Percentiles rank a stretch among this genome's conserved stretches.
Evolutionary conservation across 2,888 invertebrate genomes (phyloP).

Genomic region (Acanthococcus lagerstroemiae): DNA sequence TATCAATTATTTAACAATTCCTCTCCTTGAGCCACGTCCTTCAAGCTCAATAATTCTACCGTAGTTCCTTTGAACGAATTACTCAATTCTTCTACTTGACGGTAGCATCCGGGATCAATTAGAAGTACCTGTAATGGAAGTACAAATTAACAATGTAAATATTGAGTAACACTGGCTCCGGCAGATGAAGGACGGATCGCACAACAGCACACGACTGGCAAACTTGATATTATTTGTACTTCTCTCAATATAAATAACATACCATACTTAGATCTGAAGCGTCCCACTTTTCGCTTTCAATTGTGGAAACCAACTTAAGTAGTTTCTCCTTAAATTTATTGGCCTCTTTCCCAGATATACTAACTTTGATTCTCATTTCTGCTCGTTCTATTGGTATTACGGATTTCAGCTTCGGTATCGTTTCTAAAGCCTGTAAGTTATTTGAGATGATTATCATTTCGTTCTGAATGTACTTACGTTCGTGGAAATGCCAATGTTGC

Average conservation of each 20-base stretch:
- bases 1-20: too few species aligned
- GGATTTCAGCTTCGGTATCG: constrained; percentile 72
- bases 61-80: constrained; percentile 69
- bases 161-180: too few species aligned
- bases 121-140: constrained; percentile 44
- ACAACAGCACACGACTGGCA: too few species aligned
- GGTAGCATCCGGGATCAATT: constrained; percentile 59
- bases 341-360: constrained; percentile 68
- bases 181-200: too few species aligned
- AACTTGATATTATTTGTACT: too few species aligned
- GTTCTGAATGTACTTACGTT: too few species aligned
- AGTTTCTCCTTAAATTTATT: constrained; percentile 75
- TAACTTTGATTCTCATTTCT: constrained; percentile 82
- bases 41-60: constrained; percentile 80
- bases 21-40: constrained; percentile 82
- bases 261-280: constrained; percentile 70
- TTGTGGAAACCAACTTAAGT: constrained; percentile 58
- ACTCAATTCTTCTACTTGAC: constrained; percentile 76
- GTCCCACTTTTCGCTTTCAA: constrained; percentile 80
- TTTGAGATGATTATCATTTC: too few species aligned
- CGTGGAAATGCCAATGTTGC: too few species aligned
- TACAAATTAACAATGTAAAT: too few species aligned
- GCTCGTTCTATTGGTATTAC: constrained; percentile 86
- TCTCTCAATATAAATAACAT: constrained; percentile 54
- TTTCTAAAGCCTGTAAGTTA: constrained; percentile 52